Base-by-base conservation (phyloP, 2,888 invertebrate genomes). In the Drosophila antonietae region DNA sequence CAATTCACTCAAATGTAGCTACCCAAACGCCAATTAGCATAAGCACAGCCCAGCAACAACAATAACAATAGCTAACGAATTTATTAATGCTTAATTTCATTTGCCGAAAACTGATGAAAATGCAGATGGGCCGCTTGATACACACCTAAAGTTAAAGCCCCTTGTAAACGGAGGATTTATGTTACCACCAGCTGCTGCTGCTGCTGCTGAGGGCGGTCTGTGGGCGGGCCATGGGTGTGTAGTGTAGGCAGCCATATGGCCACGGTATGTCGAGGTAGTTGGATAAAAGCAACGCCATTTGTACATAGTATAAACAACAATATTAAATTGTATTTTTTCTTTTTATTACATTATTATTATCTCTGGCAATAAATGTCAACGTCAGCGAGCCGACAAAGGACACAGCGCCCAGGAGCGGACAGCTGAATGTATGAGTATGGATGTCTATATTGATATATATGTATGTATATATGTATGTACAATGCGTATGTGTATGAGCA, bases 341-440 rank as follows among this genome's bases (percentile, higher is more conserved):
- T 90, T 90, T 86, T 90, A 90, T 90, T 90, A 86, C 90, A 86
- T 86, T 86, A 90, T 86, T 90, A 86, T 90, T 89, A 90, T 90
- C 90, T 86, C 88, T 84, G 90, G 89, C 89, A 86, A 86, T 86
- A 90, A 86, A 86, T 86, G 85, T 86, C 90, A 86, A 89, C 85
- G 85, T 86, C 85, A 90, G 88, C 84, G 89, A 78, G 83, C 83
- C 86, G 89, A 88, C 84, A 89, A 83, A 80, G 83, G 80, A 90
- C 88, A 80, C 74, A 74, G 81, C 81, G 85, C 82, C 88, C 85
- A 84, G 79, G 66, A 88, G 89, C 69, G 53, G 81, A 37, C 57
- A 62, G 41, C 61, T 76, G 43, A 43, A 71, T 43, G 51, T 43
- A 72, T 52, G 51, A 43, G 74, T 47, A 39, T 12, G 53, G 59